A percentile compares a stretch with the other conserved stretches of the same genome.
Conservation (phyloP, 2,888 invertebrate genomes). For the Ophioninae sp. region DNA sequence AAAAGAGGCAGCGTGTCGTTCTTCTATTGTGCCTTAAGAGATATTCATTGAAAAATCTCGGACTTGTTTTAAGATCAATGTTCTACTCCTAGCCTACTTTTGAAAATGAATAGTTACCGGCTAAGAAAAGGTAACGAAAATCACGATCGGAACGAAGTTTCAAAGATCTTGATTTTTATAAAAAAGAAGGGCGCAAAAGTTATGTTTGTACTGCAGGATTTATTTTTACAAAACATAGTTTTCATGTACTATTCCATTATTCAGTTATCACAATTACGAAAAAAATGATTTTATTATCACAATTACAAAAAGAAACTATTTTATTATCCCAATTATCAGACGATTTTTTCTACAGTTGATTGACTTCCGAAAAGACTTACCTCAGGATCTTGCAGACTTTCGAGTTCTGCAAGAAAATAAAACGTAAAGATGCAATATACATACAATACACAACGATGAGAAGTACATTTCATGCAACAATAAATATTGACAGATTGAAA, state of each 20-base stretch:
- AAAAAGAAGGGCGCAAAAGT: background rate
- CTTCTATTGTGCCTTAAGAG: constrained; percentile 11
- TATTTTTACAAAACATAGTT: too few relatives aligned
- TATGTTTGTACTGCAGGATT: too few relatives aligned
- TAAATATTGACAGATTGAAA: background rate
- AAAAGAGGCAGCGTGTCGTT: too few relatives aligned
- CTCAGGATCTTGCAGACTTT: constrained; percentile 71
- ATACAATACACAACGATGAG: constrained; percentile 27
- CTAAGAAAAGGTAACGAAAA: constrained; percentile 27
- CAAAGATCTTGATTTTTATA: too few relatives aligned
- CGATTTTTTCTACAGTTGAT: too few relatives aligned
- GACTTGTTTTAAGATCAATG: too few relatives aligned
- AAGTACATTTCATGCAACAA: background rate
- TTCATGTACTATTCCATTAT: too few relatives aligned
- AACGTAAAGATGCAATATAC: constrained; percentile 53
- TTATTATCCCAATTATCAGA: too few relatives aligned
- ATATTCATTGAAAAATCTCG: constrained; percentile 31
- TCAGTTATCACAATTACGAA: too few relatives aligned
- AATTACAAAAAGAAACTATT: too few relatives aligned
- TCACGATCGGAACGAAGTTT: background rate
- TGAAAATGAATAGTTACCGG: constrained; percentile 58
- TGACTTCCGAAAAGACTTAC: constrained; percentile 67
- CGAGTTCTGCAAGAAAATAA: constrained; percentile 64
- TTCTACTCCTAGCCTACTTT: constrained; percentile 4
- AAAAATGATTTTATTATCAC: too few relatives aligned